Evolutionary conservation across 2,113 vertebrate species (phyloP).

Genomic region (Tinamus guttatus): DNA sequence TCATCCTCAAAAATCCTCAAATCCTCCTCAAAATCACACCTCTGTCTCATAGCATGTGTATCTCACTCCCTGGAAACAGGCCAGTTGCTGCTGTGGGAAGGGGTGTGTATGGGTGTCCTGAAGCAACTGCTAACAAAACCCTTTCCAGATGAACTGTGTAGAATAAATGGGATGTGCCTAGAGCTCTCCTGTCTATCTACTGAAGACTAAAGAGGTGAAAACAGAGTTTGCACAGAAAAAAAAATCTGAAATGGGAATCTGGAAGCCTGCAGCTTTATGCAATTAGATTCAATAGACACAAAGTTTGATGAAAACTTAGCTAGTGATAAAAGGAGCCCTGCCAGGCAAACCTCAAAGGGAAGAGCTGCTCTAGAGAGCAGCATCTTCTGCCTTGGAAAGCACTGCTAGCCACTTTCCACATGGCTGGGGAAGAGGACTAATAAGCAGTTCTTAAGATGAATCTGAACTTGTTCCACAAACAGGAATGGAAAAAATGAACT

Average conservation of each 20-base stretch:
- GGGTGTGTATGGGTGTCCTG: background rate
- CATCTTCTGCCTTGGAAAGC: constrained; percentile 16
- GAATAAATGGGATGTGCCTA: background rate
- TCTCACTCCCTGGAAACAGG: background rate
- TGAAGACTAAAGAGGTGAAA: constrained; percentile 1
- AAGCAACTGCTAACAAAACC: background rate
- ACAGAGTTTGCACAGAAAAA: background rate
- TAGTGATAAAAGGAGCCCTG: constrained; percentile 21
- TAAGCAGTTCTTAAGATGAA: background rate
- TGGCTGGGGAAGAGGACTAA: background rate
- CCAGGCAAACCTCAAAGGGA: constrained; percentile 11
- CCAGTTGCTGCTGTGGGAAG: background rate
- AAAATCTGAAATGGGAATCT: background rate
- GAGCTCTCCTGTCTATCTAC: background rate
- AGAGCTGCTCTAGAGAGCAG: constrained; percentile 25
- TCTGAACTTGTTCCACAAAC: background rate
- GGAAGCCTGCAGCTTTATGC: constrained; percentile 8
- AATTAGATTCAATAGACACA: background rate
- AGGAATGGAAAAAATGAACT: background rate
- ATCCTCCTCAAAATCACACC: background rate
- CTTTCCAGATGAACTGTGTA: background rate
- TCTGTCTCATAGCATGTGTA: background rate
- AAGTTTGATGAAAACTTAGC: background rate
- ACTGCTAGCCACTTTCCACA: background rate
- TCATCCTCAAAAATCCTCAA: background rate